Evolutionary conservation across 2,113 vertebrate genomes (phyloP), one percentile per base, ranked within the genome.

Genomic region (Chaetops frenatus): DNA sequence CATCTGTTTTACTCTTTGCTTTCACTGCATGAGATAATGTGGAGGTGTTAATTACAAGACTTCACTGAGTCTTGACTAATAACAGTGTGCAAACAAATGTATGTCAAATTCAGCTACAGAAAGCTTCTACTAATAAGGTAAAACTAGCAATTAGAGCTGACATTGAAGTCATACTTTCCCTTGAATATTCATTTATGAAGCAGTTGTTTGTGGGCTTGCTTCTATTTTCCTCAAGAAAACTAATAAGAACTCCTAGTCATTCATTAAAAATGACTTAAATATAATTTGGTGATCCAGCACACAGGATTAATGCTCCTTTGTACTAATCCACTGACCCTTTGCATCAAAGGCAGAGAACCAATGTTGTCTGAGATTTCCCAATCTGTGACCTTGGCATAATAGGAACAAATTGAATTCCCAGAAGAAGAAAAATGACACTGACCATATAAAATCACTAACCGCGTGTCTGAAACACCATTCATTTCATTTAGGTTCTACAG

Each of bases 1-100:
- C 96, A 97, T 98, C 98, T 98, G 96, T 97, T 98, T 98, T 97
- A 98, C 97, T 98, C 98, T 97, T 97, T 97, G 97, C 95, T 98
- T 98, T 98, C 97, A 92, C 95, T 97, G 97, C 97, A 96, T 98
- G 97, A 98, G 97, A 98, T 98, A 98, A 98, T 98, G 97, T 97
- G 97, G 97, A 98, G 97, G 98, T 98, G 98, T 98, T 98, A 98
- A 98, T 98, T 98, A 98, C 97, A 97, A 92, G 96, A 98, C 95
- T 98, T 98, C 98, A 97, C 96, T 95, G 96, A 98, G 96, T 98
- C 97, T 97, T 98, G 96, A 98, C 98, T 98, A 98, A 98, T 98
- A 98, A 98, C 97, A 98, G 97, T 98, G 97, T 98, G 97, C 97
- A 98, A 98, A 98, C 98, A 98, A 98, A 98, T 97, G 95, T 96